Evolutionary conservation across 2,797 vertebrate genomes (phyloP).

Genomic region (Brachyalestes nurse): DNA sequence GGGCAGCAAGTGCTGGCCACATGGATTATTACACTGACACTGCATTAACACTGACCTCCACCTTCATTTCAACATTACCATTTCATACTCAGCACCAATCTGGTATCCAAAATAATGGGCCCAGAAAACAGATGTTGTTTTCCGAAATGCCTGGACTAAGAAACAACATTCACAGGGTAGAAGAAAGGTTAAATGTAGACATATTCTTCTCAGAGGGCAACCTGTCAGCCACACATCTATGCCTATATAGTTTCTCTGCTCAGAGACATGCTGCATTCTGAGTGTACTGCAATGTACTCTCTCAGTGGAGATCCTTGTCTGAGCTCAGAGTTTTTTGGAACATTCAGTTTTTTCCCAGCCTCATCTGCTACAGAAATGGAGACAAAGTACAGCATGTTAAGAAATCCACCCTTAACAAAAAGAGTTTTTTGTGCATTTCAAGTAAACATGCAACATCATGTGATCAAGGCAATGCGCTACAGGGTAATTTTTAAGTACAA

Average conservation of each 20-base stretch:
- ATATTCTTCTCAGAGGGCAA: constrained; percentile 34
- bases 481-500: no score
- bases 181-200: constrained; percentile 10
- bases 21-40: constrained; percentile 44
- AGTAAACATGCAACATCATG: neutral
- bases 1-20: constrained; percentile 31
- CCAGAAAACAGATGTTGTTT: neutral
- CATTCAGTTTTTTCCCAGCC: neutral
- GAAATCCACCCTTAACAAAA: neutral
- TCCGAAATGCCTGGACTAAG: neutral
- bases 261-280: constrained; percentile 21
- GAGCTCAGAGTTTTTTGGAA: constrained; percentile 19
- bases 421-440: neutral
- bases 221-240: constrained; percentile 31
- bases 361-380: neutral
- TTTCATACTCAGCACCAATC: neutral
- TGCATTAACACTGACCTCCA: constrained; percentile 35
- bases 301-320: constrained; percentile 18
- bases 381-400: neutral
- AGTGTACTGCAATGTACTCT: constrained; percentile 14
- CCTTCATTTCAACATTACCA: neutral
- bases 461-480: neutral
- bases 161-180: neutral
- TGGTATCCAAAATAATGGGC: neutral
- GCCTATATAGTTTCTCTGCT: constrained; percentile 14